A percentile compares a stretch with the other conserved stretches of the same genome.
phyloP scores from a whole-genome alignment of 2,113 vertebrate genomes.

The Corydoras sp. region DNA sequence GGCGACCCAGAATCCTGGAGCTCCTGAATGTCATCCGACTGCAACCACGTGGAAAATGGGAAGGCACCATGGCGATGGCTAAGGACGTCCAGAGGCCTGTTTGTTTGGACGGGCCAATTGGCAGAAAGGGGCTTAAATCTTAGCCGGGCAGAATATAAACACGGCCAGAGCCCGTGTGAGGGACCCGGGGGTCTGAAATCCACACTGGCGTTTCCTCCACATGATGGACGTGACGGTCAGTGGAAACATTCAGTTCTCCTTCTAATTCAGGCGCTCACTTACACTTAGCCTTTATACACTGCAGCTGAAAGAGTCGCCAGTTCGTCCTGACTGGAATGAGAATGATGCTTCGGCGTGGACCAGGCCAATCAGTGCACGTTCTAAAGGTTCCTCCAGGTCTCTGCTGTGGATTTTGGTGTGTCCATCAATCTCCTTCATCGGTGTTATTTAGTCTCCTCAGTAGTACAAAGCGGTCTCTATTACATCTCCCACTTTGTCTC shows the following conservation, averaged over 20 bases:
- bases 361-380: conserved; percentile 21
- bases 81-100: conserved; percentile 15
- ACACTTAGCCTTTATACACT: conserved; percentile 18
- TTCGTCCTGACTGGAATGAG: conserved; percentile 31
- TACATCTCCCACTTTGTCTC: conserved; percentile 16
- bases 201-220: conserved; percentile 8
- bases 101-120: conserved; percentile 26
- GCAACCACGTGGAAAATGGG: conserved; percentile 32
- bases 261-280: conserved; percentile 17
- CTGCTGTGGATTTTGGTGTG: neutral
- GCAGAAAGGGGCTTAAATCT: conserved; percentile 30
- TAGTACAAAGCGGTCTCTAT: conserved; percentile 22
- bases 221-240: conserved; percentile 24
- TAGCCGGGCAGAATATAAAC: conserved; percentile 19
- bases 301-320: conserved; percentile 22
- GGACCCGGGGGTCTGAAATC: conserved; percentile 17
- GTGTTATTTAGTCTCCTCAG: neutral
- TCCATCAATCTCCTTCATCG: neutral
- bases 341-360: conserved; percentile 10
- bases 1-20: conserved; percentile 6
- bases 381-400: conserved; percentile 8
- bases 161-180: conserved; percentile 12
- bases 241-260: conserved; percentile 9
- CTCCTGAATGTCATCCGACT: conserved; percentile 18
- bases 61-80: conserved; percentile 6